Conservation (phyloP, 2,888 invertebrate genomes). For the Amphipyra berbera region DNA sequence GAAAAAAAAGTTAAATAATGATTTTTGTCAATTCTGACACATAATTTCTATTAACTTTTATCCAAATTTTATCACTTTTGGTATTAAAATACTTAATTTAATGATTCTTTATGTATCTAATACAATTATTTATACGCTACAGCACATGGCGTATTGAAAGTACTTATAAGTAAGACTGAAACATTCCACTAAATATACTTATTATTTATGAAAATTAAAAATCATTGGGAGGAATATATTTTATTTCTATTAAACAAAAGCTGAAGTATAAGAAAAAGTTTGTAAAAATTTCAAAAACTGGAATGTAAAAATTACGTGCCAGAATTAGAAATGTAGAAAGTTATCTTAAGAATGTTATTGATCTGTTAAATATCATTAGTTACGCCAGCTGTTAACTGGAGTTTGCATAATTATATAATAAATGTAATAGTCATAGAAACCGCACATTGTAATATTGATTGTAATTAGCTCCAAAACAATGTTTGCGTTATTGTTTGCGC, state of each 20-base stretch:
- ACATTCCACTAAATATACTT: conserved; percentile 77
- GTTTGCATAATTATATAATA: conserved; percentile 42
- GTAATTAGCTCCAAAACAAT: conserved; percentile 30
- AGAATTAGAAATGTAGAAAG: conserved; percentile 60
- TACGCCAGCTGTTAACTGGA: conserved; percentile 46
- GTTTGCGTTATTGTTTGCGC: conserved; percentile 17
- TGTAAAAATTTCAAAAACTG: conserved; percentile 29
- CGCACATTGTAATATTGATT: conserved; percentile 27
- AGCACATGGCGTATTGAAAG: conserved; percentile 60
- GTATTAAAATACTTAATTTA: conserved; percentile 20
- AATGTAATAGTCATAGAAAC: conserved; percentile 15
- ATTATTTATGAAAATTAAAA: conserved; percentile 44
- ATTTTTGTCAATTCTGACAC: conserved; percentile 38
- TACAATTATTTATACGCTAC: conserved; percentile 36
- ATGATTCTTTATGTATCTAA: conserved; percentile 28
- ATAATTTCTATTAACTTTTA: conserved; percentile 28
- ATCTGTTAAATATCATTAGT: conserved; percentile 50
- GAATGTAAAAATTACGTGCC: conserved; percentile 63
- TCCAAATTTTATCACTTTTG: conserved; percentile 21
- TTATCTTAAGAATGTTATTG: conserved; percentile 40
- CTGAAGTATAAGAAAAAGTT: conserved; percentile 33
- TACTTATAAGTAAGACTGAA: conserved; percentile 83
- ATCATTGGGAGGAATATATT: conserved; percentile 27
- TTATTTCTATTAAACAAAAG: conserved; percentile 21
- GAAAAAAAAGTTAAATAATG: conserved; percentile 77